Evolutionary conservation across 1,140 invertebrate species (phyloP).

Genomic region (Xylocopa sonorina): DNA sequence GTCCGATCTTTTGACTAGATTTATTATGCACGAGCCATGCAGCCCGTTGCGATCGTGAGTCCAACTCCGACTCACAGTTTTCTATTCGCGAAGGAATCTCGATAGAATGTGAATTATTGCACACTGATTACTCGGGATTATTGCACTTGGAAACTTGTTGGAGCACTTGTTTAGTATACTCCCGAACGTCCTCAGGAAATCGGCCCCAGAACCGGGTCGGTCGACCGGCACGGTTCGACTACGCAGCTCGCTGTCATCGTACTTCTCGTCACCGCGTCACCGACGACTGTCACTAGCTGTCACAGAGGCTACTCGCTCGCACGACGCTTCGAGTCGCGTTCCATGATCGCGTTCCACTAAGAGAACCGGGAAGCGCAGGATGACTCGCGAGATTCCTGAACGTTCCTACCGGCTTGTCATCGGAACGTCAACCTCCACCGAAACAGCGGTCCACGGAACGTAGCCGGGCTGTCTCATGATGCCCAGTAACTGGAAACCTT

Average conservation of each 20-base stretch:
- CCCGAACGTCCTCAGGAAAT: background rate
- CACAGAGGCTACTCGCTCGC: too few species aligned
- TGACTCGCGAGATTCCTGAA: background rate
- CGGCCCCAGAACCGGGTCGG: background rate
- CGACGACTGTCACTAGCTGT: constrained; percentile 23
- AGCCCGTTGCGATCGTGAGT: too few species aligned
- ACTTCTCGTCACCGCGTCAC: background rate
- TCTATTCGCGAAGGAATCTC: background rate
- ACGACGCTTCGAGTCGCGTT: background rate
- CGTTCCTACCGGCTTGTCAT: background rate
- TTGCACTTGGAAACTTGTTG: constrained; percentile 32
- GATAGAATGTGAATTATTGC: constrained; percentile 23
- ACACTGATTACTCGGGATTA: constrained; percentile 20
- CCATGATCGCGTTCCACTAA: constrained; percentile 35
- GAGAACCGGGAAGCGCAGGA: background rate
- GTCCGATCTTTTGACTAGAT: constrained; percentile 33
- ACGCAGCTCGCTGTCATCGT: constrained; percentile 23
- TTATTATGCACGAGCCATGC: too few species aligned
- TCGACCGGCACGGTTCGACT: background rate
- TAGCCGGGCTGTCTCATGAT: constrained; percentile 5
- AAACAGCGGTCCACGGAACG: background rate
- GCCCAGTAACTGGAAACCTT: background rate
- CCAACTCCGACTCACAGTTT: background rate
- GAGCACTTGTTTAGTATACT: background rate
- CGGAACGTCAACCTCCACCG: background rate